Evolutionary conservation across 2,797 vertebrate genomes (phyloP).

Genomic region (Myotis planiceps): DNA sequence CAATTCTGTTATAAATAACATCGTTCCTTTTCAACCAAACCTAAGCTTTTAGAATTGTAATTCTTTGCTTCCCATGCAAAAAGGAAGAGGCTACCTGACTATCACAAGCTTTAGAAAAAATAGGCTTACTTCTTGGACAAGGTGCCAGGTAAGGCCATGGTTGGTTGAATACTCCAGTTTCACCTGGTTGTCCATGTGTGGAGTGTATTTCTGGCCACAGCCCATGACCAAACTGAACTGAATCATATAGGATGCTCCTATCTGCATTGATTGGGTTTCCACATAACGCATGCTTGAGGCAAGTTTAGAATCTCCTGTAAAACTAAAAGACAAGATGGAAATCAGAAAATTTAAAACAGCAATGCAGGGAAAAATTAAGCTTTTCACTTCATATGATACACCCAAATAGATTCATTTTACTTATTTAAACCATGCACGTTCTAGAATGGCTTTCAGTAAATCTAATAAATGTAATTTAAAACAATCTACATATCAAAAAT

Average conservation of each 20-base stretch:
- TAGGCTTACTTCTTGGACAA: constrained; percentile 95
- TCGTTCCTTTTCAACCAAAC: not conserved
- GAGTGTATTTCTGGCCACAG: constrained; percentile 93
- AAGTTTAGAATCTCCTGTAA: constrained; percentile 95
- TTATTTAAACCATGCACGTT: constrained; percentile 19
- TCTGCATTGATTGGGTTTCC: constrained; percentile 99
- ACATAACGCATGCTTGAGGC: constrained; percentile 97
- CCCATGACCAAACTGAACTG: constrained; percentile 99
- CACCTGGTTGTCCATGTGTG: constrained; percentile 97
- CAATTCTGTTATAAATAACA: not conserved
- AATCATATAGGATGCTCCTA: constrained; percentile 96
- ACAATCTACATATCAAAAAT: not conserved
- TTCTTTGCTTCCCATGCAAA: not conserved
- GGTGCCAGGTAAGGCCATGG: constrained; percentile 98
- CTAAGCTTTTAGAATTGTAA: not conserved
- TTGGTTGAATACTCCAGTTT: constrained; percentile 98
- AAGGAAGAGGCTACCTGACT: not conserved
- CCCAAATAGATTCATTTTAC: not conserved
- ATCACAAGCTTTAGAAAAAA: not conserved
- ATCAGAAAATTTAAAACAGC: constrained; percentile 50
- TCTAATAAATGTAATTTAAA: constrained; percentile 18
- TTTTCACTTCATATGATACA: not conserved
- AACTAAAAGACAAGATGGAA: constrained; percentile 87
- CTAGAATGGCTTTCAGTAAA: constrained; percentile 5
- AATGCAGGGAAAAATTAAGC: not conserved